Evolutionary conservation across 1,140 invertebrate species (phyloP).

Genomic region (Nixonia krombeini): DNA sequence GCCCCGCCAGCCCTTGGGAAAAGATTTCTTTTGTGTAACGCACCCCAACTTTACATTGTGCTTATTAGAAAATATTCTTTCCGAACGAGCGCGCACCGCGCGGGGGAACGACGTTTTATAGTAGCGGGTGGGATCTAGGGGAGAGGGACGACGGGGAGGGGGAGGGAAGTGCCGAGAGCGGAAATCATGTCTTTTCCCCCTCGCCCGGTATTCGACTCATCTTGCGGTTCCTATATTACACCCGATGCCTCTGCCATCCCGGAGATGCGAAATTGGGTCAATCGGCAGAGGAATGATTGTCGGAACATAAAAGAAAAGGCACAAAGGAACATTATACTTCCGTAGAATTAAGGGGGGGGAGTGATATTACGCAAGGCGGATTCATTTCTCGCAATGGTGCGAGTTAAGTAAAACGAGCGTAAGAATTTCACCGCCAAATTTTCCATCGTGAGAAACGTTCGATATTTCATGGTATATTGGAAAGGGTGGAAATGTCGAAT

Average conservation of each 20-base stretch:
- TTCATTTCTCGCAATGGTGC: too few species aligned
- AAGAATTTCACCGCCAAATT: too few species aligned
- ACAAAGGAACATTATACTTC: too few species aligned
- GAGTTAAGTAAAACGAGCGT: too few species aligned
- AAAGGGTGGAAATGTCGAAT: too few species aligned
- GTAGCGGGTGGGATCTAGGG: conserved; percentile 35
- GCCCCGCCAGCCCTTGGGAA: conserved; percentile 23
- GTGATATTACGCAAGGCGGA: too few species aligned
- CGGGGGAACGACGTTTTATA: conserved; percentile 48
- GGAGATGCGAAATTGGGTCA: conserved; percentile 24
- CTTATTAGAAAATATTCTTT: conserved; percentile 72
- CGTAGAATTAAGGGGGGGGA: too few species aligned
- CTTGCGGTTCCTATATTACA: conserved; percentile 39
- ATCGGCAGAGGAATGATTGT: background rate
- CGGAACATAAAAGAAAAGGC: background rate
- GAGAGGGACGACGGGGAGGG: conserved; percentile 17
- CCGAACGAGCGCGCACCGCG: conserved; percentile 38
- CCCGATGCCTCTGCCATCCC: conserved; percentile 8
- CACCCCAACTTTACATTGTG: conserved; percentile 70
- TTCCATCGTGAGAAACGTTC: too few species aligned
- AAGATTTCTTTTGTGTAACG: conserved; percentile 72
- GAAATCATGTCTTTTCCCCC: conserved; percentile 38
- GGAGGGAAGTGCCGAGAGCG: background rate
- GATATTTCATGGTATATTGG: too few species aligned
- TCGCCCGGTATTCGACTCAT: conserved; percentile 22